phyloP scores from a whole-genome alignment of 2,113 vertebrate genomes.

The Oophaga pumilio region DNA sequence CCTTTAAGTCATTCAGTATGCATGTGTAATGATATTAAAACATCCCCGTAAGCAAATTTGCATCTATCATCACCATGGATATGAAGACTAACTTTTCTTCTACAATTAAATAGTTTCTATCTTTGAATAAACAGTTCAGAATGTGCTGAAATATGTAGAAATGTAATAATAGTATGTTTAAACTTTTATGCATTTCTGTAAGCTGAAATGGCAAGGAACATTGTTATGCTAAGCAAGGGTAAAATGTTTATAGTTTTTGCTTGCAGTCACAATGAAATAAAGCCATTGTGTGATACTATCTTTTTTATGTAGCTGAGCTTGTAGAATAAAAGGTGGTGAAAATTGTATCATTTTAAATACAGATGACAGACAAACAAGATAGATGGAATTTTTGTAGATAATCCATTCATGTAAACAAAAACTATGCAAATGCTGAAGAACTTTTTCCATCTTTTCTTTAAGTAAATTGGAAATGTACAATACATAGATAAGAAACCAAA shows the following conservation, averaged over 20 bases:
- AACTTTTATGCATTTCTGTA: conserved; percentile 36
- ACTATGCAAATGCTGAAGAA: conserved; percentile 37
- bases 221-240: conserved; percentile 30
- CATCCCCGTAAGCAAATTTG: background rate
- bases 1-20: background rate
- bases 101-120: conserved; percentile 4
- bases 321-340: conserved; percentile 23
- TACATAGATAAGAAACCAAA: conserved; percentile 53
- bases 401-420: conserved; percentile 49
- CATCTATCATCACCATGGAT: background rate
- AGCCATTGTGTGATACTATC: conserved; percentile 15
- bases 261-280: conserved; percentile 34
- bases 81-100: background rate
- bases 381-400: conserved; percentile 34
- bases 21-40: background rate
- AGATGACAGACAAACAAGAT: conserved; percentile 39
- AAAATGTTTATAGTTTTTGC: conserved; percentile 44
- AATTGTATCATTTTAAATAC: conserved; percentile 39
- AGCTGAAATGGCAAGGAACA: conserved; percentile 24
- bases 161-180: conserved; percentile 41
- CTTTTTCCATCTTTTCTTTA: conserved; percentile 50
- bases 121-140: conserved; percentile 7
- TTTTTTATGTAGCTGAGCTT: conserved; percentile 37
- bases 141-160: conserved; percentile 36
- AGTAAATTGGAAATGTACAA: conserved; percentile 55